Conservation (phyloP, 2,888 invertebrate species). For the Uloborus plumipes region DNA sequence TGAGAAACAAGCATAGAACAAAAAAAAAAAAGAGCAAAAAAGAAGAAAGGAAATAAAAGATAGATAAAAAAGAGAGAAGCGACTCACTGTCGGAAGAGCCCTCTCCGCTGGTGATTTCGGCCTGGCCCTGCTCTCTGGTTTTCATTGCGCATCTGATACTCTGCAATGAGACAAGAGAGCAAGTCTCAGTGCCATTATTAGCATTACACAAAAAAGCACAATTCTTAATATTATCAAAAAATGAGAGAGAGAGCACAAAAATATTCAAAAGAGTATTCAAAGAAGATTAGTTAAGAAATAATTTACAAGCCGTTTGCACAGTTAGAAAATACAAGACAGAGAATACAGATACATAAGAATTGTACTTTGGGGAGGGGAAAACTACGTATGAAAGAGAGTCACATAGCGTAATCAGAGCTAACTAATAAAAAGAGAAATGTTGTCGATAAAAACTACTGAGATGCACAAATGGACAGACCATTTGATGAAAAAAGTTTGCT, state of each 20-base stretch:
- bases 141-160: conserved; percentile 83
- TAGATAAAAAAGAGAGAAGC: conserved; percentile 23
- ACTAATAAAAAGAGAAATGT: too few relatives aligned
- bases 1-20: conserved; percentile 9
- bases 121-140: conserved; percentile 77
- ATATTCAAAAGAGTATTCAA: neutral
- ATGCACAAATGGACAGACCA: too few relatives aligned
- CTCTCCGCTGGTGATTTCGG: conserved; percentile 60
- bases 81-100: conserved; percentile 65
- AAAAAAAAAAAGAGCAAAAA: conserved; percentile 15
- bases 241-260: neutral
- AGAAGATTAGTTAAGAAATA: neutral
- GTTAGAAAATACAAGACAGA: conserved; percentile 8
- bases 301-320: neutral
- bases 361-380: conserved; percentile 29
- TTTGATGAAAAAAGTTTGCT: too few relatives aligned
- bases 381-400: too few relatives aligned
- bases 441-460: too few relatives aligned
- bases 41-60: conserved; percentile 13
- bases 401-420: too few relatives aligned
- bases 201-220: conserved; percentile 52
- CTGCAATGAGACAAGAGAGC: conserved; percentile 79
- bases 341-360: conserved; percentile 24
- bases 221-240: conserved; percentile 23
- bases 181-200: conserved; percentile 65